A percentile compares a stretch with the other conserved stretches of the same genome.
Conservation (phyloP, 2,888 invertebrate genomes). For the Horisme vitalbata region DNA sequence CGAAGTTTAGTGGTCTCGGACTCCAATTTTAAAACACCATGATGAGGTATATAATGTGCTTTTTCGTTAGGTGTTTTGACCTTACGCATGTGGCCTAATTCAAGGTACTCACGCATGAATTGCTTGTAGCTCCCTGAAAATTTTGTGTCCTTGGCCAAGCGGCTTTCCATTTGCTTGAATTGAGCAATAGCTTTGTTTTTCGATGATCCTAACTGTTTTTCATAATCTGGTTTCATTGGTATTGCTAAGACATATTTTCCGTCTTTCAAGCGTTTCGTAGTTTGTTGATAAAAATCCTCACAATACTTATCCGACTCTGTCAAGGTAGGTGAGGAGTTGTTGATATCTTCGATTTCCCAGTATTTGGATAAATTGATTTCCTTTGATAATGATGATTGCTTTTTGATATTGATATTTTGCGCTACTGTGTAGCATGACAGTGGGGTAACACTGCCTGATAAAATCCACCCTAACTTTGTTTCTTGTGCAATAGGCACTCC, state of each 20-base stretch:
- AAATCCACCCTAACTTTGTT: constrained; percentile 29
- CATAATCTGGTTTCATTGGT: constrained; percentile 10
- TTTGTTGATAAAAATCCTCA: constrained; percentile 5
- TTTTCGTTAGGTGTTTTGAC: not conserved
- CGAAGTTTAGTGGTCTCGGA: not conserved
- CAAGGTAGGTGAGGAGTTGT: not conserved
- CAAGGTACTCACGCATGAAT: not conserved
- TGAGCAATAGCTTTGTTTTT: constrained; percentile 11
- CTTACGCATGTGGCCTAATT: constrained; percentile 2
- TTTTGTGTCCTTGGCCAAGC: not conserved
- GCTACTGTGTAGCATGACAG: constrained; percentile 19
- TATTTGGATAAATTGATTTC: no score
- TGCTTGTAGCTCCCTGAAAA: not conserved
- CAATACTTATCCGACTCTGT: constrained; percentile 9
- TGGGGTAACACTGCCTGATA: constrained; percentile 20
- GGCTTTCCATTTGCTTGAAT: not conserved
- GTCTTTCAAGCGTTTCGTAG: not conserved
- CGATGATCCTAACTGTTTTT: constrained; percentile 13
- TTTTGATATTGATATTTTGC: constrained; percentile 8
- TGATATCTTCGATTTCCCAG: constrained; percentile 23
- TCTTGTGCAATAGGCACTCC: constrained; percentile 13
- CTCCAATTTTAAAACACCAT: not conserved
- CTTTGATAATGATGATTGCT: not conserved
- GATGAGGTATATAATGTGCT: not conserved
- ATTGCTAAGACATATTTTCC: constrained; percentile 12